Percentiles rank a stretch among this genome's conserved stretches.
Evolutionary conservation across 2,888 invertebrate genomes (phyloP).

Genomic region (Hoplodrina blanda): DNA sequence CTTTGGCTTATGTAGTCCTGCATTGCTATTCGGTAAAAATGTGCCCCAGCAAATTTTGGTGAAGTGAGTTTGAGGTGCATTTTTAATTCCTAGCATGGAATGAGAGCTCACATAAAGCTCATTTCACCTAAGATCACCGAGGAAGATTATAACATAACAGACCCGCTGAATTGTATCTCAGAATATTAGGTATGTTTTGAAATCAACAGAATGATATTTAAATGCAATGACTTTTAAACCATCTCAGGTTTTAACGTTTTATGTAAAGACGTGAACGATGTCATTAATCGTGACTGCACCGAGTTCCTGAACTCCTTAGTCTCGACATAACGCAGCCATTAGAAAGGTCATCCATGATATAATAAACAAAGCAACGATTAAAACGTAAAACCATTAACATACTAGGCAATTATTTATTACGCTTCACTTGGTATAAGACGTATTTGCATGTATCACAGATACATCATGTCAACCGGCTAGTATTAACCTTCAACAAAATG

Average conservation of each 20-base stretch:
- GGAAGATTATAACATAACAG: too few species aligned
- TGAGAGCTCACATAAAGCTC: too few species aligned
- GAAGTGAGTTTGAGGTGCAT: too few species aligned
- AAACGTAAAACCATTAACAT: slow-evolving; percentile 42
- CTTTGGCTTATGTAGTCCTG: too few species aligned
- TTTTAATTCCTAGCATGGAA: too few species aligned
- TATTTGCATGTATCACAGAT: slow-evolving; percentile 27
- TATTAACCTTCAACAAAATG: slow-evolving; percentile 9
- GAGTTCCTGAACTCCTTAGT: slow-evolving; percentile 76
- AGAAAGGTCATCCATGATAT: slow-evolving; percentile 57
- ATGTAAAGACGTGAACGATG: slow-evolving; percentile 71
- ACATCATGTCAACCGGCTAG: slow-evolving; percentile 6
- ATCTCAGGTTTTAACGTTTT: slow-evolving; percentile 53
- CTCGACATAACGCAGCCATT: slow-evolving; percentile 52
- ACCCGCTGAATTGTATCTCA: too few species aligned
- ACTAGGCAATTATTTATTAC: slow-evolving; percentile 41
- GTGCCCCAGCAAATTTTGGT: too few species aligned
- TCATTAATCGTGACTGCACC: slow-evolving; percentile 77
- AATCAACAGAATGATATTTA: slow-evolving; percentile 59
- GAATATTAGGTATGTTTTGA: neutral
- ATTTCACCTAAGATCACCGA: too few species aligned
- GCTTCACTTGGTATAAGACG: slow-evolving; percentile 30
- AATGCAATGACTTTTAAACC: slow-evolving; percentile 64
- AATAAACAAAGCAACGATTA: slow-evolving; percentile 43
- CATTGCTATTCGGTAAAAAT: too few species aligned